phyloP scores from a whole-genome alignment of 2,797 vertebrate genomes.

The Gadopsis bispinosus region DNA sequence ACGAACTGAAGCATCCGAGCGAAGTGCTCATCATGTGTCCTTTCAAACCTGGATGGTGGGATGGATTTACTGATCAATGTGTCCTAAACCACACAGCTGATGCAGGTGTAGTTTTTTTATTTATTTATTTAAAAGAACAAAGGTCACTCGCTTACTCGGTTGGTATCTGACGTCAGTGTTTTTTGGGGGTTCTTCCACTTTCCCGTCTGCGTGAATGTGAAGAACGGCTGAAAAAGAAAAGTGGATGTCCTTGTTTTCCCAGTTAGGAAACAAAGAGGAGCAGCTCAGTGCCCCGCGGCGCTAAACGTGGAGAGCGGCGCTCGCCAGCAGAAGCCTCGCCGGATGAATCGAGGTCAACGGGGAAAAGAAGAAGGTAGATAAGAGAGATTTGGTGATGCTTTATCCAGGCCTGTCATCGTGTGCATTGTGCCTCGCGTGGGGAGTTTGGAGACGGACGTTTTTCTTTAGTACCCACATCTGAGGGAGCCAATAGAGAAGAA shows the following conservation, averaged over 20 bases:
- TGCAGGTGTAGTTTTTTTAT: too few relatives aligned
- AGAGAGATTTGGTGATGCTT: constrained; percentile 29
- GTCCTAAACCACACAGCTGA: too few relatives aligned
- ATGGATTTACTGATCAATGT: neutral
- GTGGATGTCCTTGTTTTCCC: neutral
- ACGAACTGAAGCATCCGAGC: neutral
- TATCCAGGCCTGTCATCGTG: constrained; percentile 25
- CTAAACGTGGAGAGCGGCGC: neutral
- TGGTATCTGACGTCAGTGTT: neutral
- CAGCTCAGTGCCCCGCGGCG: neutral
- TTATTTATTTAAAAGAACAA: too few relatives aligned
- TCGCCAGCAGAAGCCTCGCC: constrained; percentile 1
- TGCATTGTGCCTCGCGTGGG: constrained; percentile 35
- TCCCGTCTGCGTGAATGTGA: neutral
- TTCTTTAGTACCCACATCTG: constrained; percentile 36
- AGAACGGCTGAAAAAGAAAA: neutral
- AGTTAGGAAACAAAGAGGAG: neutral
- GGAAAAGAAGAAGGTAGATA: constrained; percentile 31
- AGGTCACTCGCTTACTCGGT: neutral
- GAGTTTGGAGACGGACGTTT: constrained; percentile 14
- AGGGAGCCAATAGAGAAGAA: constrained; percentile 28
- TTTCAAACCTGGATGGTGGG: neutral
- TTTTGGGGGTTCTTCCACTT: neutral
- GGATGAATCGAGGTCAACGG: constrained; percentile 43
- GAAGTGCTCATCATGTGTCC: neutral